Conservation (phyloP, 2,797 vertebrate species). For the Xenops minutus region DNA sequence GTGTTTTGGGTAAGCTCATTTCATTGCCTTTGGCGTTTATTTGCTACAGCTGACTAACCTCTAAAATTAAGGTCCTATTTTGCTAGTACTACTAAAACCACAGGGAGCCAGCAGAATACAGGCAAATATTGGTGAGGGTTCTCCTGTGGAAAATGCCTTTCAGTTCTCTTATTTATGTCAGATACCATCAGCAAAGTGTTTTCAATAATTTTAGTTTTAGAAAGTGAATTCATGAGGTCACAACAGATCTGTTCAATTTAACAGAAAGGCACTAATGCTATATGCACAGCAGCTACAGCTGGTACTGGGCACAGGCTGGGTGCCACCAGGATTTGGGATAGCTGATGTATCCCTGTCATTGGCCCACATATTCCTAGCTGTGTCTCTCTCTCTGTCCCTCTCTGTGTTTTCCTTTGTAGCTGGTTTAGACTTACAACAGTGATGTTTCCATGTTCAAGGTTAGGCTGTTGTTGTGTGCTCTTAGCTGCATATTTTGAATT, state of each 20-base stretch:
- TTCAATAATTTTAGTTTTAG: background rate
- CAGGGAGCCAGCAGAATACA: background rate
- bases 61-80: slow-evolving; percentile 18
- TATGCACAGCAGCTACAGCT: background rate
- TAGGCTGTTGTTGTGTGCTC: background rate
- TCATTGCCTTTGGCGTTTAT: slow-evolving; percentile 3
- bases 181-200: background rate
- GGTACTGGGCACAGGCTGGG: background rate
- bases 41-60: background rate
- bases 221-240: background rate
- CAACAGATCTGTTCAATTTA: background rate
- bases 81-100: background rate
- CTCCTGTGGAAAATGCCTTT: background rate
- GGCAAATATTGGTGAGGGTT: background rate
- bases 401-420: fast-evolving
- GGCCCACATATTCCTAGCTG: background rate
- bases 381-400: background rate
- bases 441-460: background rate
- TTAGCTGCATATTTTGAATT: background rate
- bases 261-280: background rate
- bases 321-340: background rate
- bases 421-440: background rate
- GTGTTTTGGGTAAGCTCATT: background rate
- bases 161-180: background rate
- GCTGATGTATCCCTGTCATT: background rate